These are phyloP conservation scores for Chironomus riparius DNA, from an alignment of 2,888 invertebrate species.

Conservation along the genomic window DNA sequence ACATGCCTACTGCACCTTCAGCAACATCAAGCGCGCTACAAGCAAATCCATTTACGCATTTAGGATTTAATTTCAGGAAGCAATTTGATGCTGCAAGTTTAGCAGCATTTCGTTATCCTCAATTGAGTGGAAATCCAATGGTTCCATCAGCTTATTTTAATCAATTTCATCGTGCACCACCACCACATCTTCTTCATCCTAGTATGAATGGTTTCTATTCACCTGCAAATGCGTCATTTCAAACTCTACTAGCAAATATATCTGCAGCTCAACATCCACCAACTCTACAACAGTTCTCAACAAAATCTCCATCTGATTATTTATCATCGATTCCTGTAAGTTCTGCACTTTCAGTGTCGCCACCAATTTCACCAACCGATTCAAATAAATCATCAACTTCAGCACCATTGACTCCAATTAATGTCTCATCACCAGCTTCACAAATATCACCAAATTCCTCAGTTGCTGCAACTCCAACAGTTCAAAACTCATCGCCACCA, in stretches of 20 bases:
- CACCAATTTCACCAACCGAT: constrained; percentile 47
- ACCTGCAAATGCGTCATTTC: constrained; percentile 61
- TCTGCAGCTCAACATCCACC: constrained; percentile 52
- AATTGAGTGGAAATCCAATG: constrained; percentile 46
- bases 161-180: constrained; percentile 49
- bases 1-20: constrained; percentile 58
- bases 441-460: constrained; percentile 28
- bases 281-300: constrained; percentile 49
- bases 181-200: constrained; percentile 52
- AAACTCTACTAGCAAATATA: constrained; percentile 73
- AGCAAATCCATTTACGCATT: constrained; percentile 71
- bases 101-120: constrained; percentile 63
- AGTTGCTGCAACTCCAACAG: constrained; percentile 29
- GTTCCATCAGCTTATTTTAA: constrained; percentile 51
- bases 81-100: constrained; percentile 59
- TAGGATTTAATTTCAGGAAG: constrained; percentile 66
- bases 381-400: constrained; percentile 28
- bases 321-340: constrained; percentile 24
- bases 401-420: constrained; percentile 27
- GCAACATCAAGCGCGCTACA: constrained; percentile 55
- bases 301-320: constrained; percentile 37
- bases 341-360: constrained; percentile 42
- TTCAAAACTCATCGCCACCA: constrained; percentile 46
- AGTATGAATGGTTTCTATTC: constrained; percentile 51
- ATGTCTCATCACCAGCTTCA: constrained; percentile 34